Base-by-base conservation (phyloP, 2,797 vertebrate genomes). In the Pangasius larnaudii region DNA sequence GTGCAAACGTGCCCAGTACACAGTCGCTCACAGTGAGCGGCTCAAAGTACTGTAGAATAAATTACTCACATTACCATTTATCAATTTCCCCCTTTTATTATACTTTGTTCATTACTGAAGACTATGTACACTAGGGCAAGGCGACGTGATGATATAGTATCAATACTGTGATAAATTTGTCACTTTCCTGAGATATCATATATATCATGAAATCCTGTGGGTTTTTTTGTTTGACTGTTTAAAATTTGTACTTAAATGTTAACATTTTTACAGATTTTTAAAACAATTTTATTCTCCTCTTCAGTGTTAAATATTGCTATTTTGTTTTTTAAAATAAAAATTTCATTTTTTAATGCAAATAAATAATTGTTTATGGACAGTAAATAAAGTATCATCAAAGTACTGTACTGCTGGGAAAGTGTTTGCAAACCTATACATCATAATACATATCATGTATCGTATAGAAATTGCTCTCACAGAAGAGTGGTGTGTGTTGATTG, bases 51-150 rank as follows among this genome's bases (percentile, higher is more conserved):
- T 30, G 14, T 39, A 82, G 39, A 46, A 30, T 33, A 22, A 81
- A 81, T 61, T 59, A 81, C 78, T 61, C 78, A 81, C 22, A 3
- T 42, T 39, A 81, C 33, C 56, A 59, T 80, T 36, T 19, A 79
- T 16, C 1, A 51, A 3, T 56, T 33, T 11, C 75, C 27, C 16
- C n/a, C 51, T 33, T 30, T 1, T 9, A 78, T 36, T 30, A 75
- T 6, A 46, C 10, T 27, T 1, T 72, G 71, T 24, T 72, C 19
- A 4, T 18, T 3, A 33, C 1, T 30, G 0, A 78, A 75, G 13
- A 49, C 22, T 10, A 72, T 22, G 2, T 46, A 27, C 74, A 77
- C 46, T 8, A 51, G 33, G 16, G 2, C 67, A 36, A 8, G 67
- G 30, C 30, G 4, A 9, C 3, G 19, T 10, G 69, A 72, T 0